phyloP scores from a whole-genome alignment of 2,113 vertebrate genomes.

The Aphyosemion australe region DNA sequence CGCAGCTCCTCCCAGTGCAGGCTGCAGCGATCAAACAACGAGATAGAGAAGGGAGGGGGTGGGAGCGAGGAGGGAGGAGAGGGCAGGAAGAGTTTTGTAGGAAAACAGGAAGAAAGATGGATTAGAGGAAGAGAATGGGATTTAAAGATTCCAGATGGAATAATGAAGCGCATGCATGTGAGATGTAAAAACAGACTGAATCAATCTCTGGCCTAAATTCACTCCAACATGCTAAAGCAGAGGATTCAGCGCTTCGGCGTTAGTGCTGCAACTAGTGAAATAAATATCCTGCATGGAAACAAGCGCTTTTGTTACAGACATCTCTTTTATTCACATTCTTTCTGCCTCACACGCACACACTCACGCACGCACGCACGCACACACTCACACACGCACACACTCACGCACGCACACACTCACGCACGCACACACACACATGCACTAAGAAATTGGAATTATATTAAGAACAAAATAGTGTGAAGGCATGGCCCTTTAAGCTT shows the following conservation, averaged over 20 bases:
- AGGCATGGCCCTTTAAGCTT: conserved; percentile 58
- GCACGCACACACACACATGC: background rate
- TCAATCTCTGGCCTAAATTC: conserved; percentile 21
- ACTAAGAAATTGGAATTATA: conserved; percentile 58
- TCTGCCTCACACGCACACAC: background rate
- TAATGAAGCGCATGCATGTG: conserved; percentile 29
- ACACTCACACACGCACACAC: too few relatives aligned
- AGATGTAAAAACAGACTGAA: conserved; percentile 28
- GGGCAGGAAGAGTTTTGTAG: conserved; percentile 6
- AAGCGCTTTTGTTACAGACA: conserved; percentile 24
- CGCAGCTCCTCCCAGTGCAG: conserved; percentile 37
- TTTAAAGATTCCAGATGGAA: conserved; percentile 67
- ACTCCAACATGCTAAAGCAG: conserved; percentile 26
- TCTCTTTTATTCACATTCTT: background rate
- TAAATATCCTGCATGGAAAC: conserved; percentile 35
- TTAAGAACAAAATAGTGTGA: conserved; percentile 60
- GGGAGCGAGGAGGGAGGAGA: conserved; percentile 17
- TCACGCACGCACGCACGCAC: background rate
- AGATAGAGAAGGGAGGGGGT: background rate
- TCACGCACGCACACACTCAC: background rate
- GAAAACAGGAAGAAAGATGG: conserved; percentile 47
- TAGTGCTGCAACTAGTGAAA: conserved; percentile 53
- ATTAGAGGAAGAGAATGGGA: conserved; percentile 66
- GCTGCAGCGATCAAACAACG: conserved; percentile 37
- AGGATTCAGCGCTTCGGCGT: conserved; percentile 37